Conservation (phyloP, 2,113 vertebrate species). For the Cyanoramphus novaezelandiae region DNA sequence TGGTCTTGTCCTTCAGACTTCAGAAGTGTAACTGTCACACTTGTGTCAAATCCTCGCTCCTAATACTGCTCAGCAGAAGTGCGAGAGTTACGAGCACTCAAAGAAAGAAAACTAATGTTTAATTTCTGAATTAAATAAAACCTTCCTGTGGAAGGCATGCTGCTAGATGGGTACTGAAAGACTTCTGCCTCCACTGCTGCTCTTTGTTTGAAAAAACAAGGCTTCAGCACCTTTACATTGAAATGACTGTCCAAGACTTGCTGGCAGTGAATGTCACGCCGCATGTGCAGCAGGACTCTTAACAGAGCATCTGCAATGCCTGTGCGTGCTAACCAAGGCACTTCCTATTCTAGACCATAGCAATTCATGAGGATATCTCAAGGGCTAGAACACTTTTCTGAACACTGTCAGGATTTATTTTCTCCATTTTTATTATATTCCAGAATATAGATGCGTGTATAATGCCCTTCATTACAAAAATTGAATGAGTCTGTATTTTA, state of each 20-base stretch:
- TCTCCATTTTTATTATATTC: neutral
- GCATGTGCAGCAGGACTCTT: neutral
- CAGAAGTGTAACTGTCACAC: neutral
- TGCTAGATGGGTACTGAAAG: neutral
- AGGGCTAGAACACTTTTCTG: neutral
- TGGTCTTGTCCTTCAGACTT: neutral
- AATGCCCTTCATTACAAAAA: neutral
- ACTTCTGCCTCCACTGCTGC: neutral
- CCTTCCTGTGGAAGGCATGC: neutral
- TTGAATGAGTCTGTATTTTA: neutral
- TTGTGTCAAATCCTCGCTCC: neutral
- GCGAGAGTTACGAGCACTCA: neutral
- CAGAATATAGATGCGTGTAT: neutral
- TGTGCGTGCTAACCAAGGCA: neutral
- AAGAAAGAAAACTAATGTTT: neutral
- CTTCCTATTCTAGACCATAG: neutral
- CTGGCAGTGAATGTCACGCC: accelerated
- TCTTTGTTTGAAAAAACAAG: neutral
- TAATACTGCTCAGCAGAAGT: neutral
- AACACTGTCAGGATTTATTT: neutral
- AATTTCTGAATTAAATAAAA: neutral
- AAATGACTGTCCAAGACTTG: neutral
- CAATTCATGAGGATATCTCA: neutral
- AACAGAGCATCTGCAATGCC: neutral
- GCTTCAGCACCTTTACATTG: neutral